Percentiles rank a stretch among this genome's conserved stretches.
These are phyloP conservation scores for Blennius ocellaris DNA, from an alignment of 2,113 vertebrate genomes.

Conservation along the genomic window DNA sequence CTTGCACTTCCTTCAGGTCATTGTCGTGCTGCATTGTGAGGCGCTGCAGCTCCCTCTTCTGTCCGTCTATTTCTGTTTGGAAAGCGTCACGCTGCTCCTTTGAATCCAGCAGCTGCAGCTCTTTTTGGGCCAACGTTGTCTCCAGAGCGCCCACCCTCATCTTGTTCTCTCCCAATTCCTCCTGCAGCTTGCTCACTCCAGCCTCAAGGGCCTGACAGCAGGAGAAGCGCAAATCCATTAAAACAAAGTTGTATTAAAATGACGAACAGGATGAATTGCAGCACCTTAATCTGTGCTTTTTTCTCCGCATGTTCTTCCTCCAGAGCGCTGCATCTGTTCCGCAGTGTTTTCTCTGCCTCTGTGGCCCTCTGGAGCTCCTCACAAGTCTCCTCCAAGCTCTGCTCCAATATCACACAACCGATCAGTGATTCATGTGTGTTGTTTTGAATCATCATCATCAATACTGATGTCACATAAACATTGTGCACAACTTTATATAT, in stretches of 20 bases:
- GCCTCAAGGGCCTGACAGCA: conserved; percentile 39
- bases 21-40: conserved; percentile 53
- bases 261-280: not conserved
- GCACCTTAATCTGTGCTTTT: conserved; percentile 70
- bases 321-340: conserved; percentile 69
- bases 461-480: too few species aligned
- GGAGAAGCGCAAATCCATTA: not conserved
- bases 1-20: conserved; percentile 46
- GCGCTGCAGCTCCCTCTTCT: conserved; percentile 60
- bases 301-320: conserved; percentile 72
- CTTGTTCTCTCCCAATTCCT: conserved; percentile 56
- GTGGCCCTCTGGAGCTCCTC: conserved; percentile 76
- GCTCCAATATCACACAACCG: conserved; percentile 27
- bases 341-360: conserved; percentile 66
- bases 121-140: conserved; percentile 78
- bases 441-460: too few species aligned
- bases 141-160: conserved; percentile 65
- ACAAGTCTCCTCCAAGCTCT: conserved; percentile 80
- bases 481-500: too few species aligned
- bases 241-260: not conserved
- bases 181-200: conserved; percentile 49
- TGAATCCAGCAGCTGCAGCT: conserved; percentile 69
- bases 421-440: too few species aligned
- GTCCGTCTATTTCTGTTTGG: conserved; percentile 64
- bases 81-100: conserved; percentile 55